Conservation (phyloP, 2,797 vertebrate genomes). For the Hirundo rustica region DNA sequence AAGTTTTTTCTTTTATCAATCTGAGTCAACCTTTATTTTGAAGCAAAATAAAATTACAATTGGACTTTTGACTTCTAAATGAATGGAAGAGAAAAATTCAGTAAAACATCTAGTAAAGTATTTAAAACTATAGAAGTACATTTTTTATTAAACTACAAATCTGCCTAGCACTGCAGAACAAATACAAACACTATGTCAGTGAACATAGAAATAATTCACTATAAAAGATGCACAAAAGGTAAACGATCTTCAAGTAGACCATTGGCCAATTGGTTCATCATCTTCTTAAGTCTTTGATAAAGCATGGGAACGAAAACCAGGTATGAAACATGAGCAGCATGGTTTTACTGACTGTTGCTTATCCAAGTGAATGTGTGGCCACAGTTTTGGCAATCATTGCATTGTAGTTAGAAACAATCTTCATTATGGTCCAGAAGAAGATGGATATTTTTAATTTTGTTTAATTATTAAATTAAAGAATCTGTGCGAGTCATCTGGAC, state of each 20-base stretch:
- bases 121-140: not conserved
- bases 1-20: not conserved
- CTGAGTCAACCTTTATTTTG: not conserved
- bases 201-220: not conserved
- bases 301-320: not conserved
- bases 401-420: not conserved
- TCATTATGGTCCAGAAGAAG: not conserved
- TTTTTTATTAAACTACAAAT: not conserved
- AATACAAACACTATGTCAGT: not conserved
- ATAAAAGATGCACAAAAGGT: not conserved
- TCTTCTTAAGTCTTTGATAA: not conserved
- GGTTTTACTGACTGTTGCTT: not conserved
- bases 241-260: not conserved
- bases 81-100: not conserved
- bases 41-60: not conserved
- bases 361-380: not conserved
- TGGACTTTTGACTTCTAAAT: not conserved
- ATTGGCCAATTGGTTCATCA: not conserved
- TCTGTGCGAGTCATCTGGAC: not conserved
- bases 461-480: not conserved
- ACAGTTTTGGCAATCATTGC: not conserved
- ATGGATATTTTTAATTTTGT: constrained; percentile 11
- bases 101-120: not conserved
- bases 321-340: not conserved
- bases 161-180: not conserved